Base-by-base conservation (phyloP, 2,888 invertebrate species). In the Ophion costatus region DNA sequence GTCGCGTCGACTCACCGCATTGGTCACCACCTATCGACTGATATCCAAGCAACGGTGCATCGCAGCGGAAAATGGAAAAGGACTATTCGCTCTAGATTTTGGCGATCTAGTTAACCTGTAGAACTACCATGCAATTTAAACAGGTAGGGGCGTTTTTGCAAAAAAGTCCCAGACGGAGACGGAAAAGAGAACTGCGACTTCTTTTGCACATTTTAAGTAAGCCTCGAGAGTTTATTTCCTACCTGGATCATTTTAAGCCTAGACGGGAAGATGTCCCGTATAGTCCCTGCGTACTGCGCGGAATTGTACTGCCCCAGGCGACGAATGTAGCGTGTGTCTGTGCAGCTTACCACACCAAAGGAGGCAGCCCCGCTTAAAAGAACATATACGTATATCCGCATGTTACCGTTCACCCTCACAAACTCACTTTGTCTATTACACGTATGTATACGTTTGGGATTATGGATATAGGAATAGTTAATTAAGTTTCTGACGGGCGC, bases 401-500 rank as follows among this genome's bases (percentile, higher is more conserved):
- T 24, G 33, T 42, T 59, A 42, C 42, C n/a, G 64, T 64, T 70
- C 64, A 64, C 51, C 70, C 56, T 51, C 11, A 10, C 38, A 42
- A 76, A 59, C 61, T 66, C 71, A 56, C 69, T 74, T 66, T 10
- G 57, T 70, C 86, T 86, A 88, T 81, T 80, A 69, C 71, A 75
- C 83, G 59, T 57, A 57, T 24, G 66, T 67, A 45, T 66, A 67
- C 73, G 86, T 86, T 87, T 84, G 87, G 90, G 90, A 90, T 90
- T 90, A 90, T 90, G 85, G 88, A 86, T 80, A 73, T 74, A 82
- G 89, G 91, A 90, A 91, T 92, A 90, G 91, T 92, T 92, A 92
- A 92, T 92, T 92, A 91, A 91, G 91, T 91, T 91, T 90, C 89
- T 86, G 88, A 88, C 87, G 88, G 90, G 87, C 91, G 80, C 80